Base-by-base conservation (phyloP, 2,113 vertebrate genomes). In the Motacilla alba region DNA sequence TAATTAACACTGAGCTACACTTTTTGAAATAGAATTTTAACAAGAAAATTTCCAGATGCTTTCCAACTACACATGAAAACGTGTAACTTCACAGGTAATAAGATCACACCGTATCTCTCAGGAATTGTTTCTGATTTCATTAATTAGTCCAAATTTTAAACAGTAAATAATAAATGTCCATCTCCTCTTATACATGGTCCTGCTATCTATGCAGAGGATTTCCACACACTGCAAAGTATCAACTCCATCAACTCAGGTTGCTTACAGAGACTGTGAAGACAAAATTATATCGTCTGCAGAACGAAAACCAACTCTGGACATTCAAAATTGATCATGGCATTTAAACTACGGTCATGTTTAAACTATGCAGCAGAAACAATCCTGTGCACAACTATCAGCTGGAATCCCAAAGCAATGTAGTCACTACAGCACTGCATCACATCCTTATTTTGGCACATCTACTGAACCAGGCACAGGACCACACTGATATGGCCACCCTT, bases 381-480 rank as follows among this genome's bases (percentile, higher is more conserved):
- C 23, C 64, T 0, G 0, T 9, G 39, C 44, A 37, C 23, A 43
- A 12, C 2, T 26, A 59, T 4, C 68, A 56, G 49, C 30, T 49
- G 30, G 55, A 77, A 84, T 59, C 69, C 50, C 31, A 70, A 63
- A 59, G 15, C 60, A 41, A 14, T 0, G 17, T 1, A 37, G 55
- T n/a, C 68, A 31, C 37, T 56, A 18, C 26, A 31, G 39, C 60
- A 43, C n/a, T 12, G 55, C 30, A 37, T 20, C 5, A 56, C 1
- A 22, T 26, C n/a, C 59, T 69, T 52, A 16, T 56, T 93, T 37
- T 14, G 47, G 60, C 46, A 76, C 0, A 0, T 35, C 30, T 60
- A 1, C 47, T 28, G 31, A n/a, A 43, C 7, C 1, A 0, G 18
- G 35, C 26, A 67, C 39, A n/a, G 17, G 35, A 69, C 13, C 35